phyloP scores from a whole-genome alignment of 2,797 vertebrate species.

The Myotis planiceps region DNA sequence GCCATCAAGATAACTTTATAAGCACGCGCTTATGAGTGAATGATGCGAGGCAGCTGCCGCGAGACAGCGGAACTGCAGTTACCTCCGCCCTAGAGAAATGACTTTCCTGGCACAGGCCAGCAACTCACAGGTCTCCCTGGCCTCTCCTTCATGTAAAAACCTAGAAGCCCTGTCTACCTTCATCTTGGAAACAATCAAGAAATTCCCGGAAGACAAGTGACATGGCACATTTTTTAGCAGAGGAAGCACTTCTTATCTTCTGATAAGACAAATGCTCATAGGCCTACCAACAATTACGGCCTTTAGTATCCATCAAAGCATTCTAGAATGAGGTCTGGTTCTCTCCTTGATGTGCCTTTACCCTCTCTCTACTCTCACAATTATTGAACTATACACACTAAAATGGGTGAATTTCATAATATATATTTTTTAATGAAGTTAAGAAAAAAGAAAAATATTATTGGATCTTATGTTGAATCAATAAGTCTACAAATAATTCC shows the following conservation, averaged over 20 bases:
- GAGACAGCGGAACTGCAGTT: background rate
- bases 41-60: conserved; percentile 54
- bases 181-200: conserved; percentile 29
- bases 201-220: background rate
- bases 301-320: background rate
- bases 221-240: background rate
- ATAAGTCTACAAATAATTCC: background rate
- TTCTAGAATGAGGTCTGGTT: background rate
- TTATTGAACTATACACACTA: background rate
- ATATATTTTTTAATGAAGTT: background rate
- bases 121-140: background rate
- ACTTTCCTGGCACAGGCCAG: background rate
- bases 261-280: conserved; percentile 18
- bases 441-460: conserved; percentile 16
- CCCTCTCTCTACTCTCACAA: background rate
- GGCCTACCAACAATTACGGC: background rate
- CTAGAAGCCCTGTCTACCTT: background rate
- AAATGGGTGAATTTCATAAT: background rate
- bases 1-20: conserved; percentile 61
- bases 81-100: background rate
- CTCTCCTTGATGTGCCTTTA: background rate
- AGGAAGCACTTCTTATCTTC: background rate
- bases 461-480: background rate
- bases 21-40: conserved; percentile 31
- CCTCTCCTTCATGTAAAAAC: background rate